These are phyloP conservation scores for Solen grandis DNA, from an alignment of 1,140 invertebrate species.

Conservation along the genomic window DNA sequence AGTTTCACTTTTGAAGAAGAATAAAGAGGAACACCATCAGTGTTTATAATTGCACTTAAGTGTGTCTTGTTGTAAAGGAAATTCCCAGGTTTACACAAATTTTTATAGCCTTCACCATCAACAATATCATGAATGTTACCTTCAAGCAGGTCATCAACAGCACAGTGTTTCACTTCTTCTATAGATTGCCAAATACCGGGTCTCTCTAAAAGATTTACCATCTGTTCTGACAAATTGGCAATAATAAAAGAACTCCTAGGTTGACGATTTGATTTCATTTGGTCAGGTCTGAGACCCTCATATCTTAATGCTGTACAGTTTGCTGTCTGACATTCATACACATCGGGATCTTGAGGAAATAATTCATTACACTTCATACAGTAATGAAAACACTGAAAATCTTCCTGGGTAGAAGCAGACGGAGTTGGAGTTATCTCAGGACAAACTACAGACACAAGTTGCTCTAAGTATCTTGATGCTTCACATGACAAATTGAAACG, in stretches of 20 bases:
- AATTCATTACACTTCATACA: slow-evolving; percentile 39
- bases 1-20: slow-evolving; percentile 54
- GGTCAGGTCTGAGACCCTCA: slow-evolving; percentile 12
- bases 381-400: slow-evolving; percentile 41
- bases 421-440: slow-evolving; percentile 14
- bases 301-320: slow-evolving; percentile 41
- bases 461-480: slow-evolving; percentile 27
- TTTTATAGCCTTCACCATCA: slow-evolving; percentile 48
- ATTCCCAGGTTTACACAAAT: slow-evolving; percentile 24
- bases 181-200: slow-evolving; percentile 32
- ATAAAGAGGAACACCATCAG: slow-evolving; percentile 60
- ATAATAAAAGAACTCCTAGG: slow-evolving; percentile 49
- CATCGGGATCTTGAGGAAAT: slow-evolving; percentile 31
- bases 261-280: slow-evolving; percentile 22
- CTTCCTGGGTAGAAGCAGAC: slow-evolving; percentile 23
- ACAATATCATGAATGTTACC: background rate
- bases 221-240: slow-evolving; percentile 43
- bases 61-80: background rate
- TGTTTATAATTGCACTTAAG: slow-evolving; percentile 55
- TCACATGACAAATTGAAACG: slow-evolving; percentile 26
- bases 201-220: slow-evolving; percentile 37
- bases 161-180: background rate
- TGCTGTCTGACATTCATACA: slow-evolving; percentile 16
- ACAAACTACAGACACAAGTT: slow-evolving; percentile 22
- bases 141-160: background rate